Evolutionary conservation across 2,888 invertebrate genomes (phyloP), one percentile per base, ranked within the genome.

Genomic region (Tillus elongatus): DNA sequence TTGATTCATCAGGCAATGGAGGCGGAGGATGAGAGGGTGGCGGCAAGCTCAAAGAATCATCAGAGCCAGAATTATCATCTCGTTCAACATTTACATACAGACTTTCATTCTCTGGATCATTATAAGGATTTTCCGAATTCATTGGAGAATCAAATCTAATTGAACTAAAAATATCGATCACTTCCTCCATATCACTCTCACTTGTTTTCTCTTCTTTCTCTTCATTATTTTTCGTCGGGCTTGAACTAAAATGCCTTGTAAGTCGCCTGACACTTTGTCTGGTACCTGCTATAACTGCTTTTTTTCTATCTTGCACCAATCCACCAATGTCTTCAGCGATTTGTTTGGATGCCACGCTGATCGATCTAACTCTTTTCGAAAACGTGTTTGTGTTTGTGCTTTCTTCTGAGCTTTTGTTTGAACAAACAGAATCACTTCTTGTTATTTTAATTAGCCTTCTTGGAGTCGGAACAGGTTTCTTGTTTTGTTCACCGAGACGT

Each of bases 281-380:
- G 0, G 79, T 80, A 36, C 75, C 71, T 53, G 77, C 77, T 35
- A 79, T 73, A 2, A 79, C 74, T 28, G 77, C 76, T 45, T 74
- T 76, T 36, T 69, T 69, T 47, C 68, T 69, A 54, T 72, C 65
- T 54, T 70, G 59, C 1, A 75, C 70, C 61, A 71, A 70, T 15
- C 64, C 64, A 1, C 72, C 71, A 11, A 75, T 70, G 51, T 74
- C 74, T 45, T 69, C 75, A 1, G 70, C 66, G 19, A 73, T 55
- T 56, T 75, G 74, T 51, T 72, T 74, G 1, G 75, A 74, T 13
- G 70, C 73, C 30, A 69, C 64, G 41, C 72, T 67, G 28, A 74
- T 64, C n/a, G 69, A 71, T 29, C 66, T 66, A 4, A 72, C 55
- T 42, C 70, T 61, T 66, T 69, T 50, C 10, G 59, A 53, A 37